These are phyloP conservation scores for Dendroctonus ponderosae DNA, from an alignment of 1,140 invertebrate species.

Conservation along the genomic window DNA sequence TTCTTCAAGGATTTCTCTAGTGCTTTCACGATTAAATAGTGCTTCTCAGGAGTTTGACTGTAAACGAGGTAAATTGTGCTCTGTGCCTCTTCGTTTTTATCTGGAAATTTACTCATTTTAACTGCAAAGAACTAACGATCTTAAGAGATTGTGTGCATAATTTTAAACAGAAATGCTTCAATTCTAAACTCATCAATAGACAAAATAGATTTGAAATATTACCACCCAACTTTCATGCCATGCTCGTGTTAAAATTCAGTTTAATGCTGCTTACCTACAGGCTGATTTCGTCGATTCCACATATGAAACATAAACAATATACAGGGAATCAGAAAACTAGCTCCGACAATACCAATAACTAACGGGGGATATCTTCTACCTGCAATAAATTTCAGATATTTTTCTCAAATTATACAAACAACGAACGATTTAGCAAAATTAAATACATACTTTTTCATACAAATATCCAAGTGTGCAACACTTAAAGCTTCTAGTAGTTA, in stretches of 20 bases:
- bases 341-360: slow-evolving; percentile 41
- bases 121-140: too few relatives aligned
- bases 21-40: slow-evolving; percentile 33
- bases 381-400: slow-evolving; percentile 29
- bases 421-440: too few relatives aligned
- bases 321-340: slow-evolving; percentile 41
- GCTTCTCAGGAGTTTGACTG: slow-evolving; percentile 38
- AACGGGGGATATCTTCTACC: slow-evolving; percentile 38
- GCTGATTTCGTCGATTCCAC: slow-evolving; percentile 28
- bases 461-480: not conserved
- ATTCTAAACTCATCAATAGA: too few relatives aligned
- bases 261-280: slow-evolving; percentile 16
- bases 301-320: slow-evolving; percentile 39
- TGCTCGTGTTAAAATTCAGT: too few relatives aligned
- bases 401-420: too few relatives aligned
- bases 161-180: too few relatives aligned
- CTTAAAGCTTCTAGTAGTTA: not conserved
- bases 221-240: too few relatives aligned
- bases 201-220: too few relatives aligned
- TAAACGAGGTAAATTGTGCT: slow-evolving; percentile 31
- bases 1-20: slow-evolving; percentile 30
- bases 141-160: too few relatives aligned
- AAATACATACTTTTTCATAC: too few relatives aligned
- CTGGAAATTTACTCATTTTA: slow-evolving; percentile 8
- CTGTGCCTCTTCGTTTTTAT: slow-evolving; percentile 12